Conservation (phyloP, 2,797 vertebrate genomes). For the Loriculus beryllinus region DNA sequence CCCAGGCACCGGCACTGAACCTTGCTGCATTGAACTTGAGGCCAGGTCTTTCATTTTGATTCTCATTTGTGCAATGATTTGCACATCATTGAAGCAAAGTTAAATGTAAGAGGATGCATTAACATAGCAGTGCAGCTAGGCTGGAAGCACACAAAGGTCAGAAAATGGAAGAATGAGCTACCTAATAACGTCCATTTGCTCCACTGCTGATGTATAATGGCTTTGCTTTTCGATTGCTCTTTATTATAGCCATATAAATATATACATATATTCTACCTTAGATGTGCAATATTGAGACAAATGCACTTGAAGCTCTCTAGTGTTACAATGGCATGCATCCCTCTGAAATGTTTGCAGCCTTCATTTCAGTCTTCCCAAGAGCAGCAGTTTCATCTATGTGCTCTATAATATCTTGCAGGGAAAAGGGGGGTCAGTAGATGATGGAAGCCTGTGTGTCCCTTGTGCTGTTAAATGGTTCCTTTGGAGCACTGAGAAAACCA, state of each 20-base stretch:
- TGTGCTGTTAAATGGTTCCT: background rate
- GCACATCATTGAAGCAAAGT: conserved; percentile 11
- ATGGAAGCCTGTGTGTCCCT: background rate
- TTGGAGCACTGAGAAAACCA: background rate
- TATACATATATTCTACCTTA: background rate
- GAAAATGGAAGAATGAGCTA: conserved; percentile 13
- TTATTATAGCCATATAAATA: background rate
- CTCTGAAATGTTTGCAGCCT: background rate
- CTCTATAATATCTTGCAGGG: background rate
- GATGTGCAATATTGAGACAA: background rate
- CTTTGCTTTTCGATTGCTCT: conserved; percentile 9
- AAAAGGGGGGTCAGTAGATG: background rate
- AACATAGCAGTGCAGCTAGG: background rate
- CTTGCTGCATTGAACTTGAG: background rate
- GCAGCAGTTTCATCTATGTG: background rate
- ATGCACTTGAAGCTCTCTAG: background rate
- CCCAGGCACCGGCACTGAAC: background rate
- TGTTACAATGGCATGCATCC: background rate
- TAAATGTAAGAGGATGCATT: conserved; percentile 32
- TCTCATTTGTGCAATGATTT: conserved; percentile 24
- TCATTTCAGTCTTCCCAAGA: background rate
- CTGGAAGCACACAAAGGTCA: background rate
- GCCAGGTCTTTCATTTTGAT: conserved; percentile 12
- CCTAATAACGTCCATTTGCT: background rate
- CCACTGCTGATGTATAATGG: background rate